phyloP scores from a whole-genome alignment of 2,888 invertebrate species.

The Yponomeuta malinellus region DNA sequence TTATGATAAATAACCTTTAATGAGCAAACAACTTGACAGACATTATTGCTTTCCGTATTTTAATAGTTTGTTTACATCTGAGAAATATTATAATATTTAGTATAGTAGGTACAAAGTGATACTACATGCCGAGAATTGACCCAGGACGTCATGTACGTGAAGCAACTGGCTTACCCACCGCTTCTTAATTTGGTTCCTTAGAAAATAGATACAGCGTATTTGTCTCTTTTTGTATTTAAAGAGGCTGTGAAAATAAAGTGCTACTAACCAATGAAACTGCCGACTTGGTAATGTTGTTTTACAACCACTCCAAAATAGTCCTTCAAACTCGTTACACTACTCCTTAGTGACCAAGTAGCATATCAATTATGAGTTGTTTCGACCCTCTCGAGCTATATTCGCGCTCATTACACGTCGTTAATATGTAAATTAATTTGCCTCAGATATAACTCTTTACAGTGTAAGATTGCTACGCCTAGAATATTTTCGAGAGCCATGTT shows the following conservation, averaged over 20 bases:
- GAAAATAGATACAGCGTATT: too few species aligned
- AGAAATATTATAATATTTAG: too few species aligned
- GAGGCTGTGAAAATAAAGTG: neutral
- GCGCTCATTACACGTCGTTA: conserved; percentile 1
- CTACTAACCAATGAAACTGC: neutral
- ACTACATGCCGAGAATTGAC: too few species aligned
- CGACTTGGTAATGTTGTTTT: neutral
- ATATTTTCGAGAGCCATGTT: neutral
- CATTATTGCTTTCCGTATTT: too few species aligned
- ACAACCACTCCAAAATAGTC: neutral
- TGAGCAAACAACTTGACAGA: too few species aligned
- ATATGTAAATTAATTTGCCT: conserved; percentile 2
- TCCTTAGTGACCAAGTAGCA: neutral
- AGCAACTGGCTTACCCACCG: too few species aligned
- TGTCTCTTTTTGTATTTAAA: neutral
- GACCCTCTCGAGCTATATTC: neutral
- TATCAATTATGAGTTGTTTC: conserved; percentile 3
- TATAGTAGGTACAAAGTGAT: too few species aligned
- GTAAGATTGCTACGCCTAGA: neutral
- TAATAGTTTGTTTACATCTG: too few species aligned
- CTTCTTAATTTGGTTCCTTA: too few species aligned
- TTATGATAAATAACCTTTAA: too few species aligned
- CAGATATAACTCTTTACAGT: neutral
- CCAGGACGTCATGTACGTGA: too few species aligned
- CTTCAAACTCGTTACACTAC: neutral